These are phyloP conservation scores for Medauroidea extradentata DNA, from an alignment of 1,140 invertebrate species.

Conservation along the genomic window DNA sequence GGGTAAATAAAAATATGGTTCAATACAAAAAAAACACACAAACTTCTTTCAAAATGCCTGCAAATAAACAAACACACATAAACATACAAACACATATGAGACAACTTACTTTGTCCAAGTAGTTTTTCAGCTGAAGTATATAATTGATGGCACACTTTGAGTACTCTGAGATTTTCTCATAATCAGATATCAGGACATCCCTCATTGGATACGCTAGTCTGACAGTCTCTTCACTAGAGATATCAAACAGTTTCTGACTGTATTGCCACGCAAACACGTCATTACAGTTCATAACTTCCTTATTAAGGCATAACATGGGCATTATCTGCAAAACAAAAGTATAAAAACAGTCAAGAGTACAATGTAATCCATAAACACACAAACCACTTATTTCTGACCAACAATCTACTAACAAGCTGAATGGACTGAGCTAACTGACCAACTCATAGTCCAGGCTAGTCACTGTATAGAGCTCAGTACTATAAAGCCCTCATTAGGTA, in stretches of 20 bases:
- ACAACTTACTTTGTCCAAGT: constrained; percentile 57
- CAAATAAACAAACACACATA: not conserved
- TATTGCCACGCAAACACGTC: constrained; percentile 56
- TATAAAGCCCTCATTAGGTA: too few relatives aligned
- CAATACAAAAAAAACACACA: not conserved
- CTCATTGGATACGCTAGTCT: constrained; percentile 55
- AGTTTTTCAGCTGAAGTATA: constrained; percentile 50
- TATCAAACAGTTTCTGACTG: constrained; percentile 55
- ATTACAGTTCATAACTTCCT: constrained; percentile 30
- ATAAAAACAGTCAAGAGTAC: too few relatives aligned
- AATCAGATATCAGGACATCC: constrained; percentile 37
- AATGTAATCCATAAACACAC: too few relatives aligned
- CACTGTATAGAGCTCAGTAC: too few relatives aligned
- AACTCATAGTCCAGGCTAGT: too few relatives aligned
- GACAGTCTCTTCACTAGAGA: constrained; percentile 56
- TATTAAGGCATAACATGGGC: constrained; percentile 50
- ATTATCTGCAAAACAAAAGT: constrained; percentile 57
- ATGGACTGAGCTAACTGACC: too few relatives aligned
- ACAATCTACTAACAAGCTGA: too few relatives aligned
- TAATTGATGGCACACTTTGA: constrained; percentile 43
- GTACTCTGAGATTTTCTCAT: constrained; percentile 35
- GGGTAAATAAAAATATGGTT: not conserved
- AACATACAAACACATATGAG: too few relatives aligned
- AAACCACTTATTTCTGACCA: too few relatives aligned
- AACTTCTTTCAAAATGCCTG: not conserved